Percentiles rank a stretch among this genome's conserved stretches.
phyloP scores from a whole-genome alignment of 2,888 invertebrate genomes.

The Halictus ligatus region DNA sequence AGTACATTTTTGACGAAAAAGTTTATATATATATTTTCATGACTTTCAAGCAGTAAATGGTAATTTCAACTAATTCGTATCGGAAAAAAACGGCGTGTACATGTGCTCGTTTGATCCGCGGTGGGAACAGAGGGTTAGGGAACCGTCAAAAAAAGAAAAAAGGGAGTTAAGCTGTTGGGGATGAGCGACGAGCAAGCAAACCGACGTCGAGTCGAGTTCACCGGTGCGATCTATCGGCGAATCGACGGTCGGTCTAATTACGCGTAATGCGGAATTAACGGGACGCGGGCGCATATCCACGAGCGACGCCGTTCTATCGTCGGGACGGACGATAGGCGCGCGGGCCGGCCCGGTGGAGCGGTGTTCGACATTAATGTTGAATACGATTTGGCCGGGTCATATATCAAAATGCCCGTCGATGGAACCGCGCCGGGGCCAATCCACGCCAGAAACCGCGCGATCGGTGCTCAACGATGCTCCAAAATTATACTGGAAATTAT shows the following conservation, averaged over 20 bases:
- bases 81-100: neutral
- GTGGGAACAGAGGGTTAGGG: neutral
- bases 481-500: conserved; percentile 64
- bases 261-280: conserved; percentile 62
- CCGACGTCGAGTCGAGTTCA: conserved; percentile 7
- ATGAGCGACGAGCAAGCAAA: neutral
- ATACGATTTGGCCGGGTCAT: conserved; percentile 59
- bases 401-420: conserved; percentile 64
- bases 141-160: neutral
- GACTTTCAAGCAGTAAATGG: neutral
- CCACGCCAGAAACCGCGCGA: conserved; percentile 57
- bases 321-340: conserved; percentile 13
- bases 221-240: conserved; percentile 13
- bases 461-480: conserved; percentile 50
- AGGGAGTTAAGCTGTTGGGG: neutral
- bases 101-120: neutral
- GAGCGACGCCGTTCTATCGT: conserved; percentile 13
- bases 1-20: neutral
- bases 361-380: conserved; percentile 61
- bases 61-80: neutral
- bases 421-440: conserved; percentile 57
- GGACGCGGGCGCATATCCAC: conserved; percentile 24
- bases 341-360: conserved; percentile 14
- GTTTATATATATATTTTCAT: neutral
- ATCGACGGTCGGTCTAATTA: conserved; percentile 56